phyloP scores from a whole-genome alignment of 2,797 vertebrate genomes.

The Myotis daubentonii region DNA sequence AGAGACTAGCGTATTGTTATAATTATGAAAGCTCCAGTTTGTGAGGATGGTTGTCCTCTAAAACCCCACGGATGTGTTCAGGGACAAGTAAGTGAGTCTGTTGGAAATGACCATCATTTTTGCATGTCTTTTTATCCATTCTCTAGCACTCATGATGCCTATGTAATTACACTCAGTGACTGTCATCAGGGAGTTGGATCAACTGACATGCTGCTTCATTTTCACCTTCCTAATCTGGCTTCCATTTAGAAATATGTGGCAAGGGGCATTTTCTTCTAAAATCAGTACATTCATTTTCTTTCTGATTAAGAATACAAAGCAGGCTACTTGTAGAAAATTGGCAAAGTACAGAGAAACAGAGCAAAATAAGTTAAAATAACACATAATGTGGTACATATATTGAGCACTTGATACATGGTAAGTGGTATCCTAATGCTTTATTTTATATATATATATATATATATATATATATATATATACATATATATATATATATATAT shows the following conservation, averaged over 20 bases:
- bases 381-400: not conserved
- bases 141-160: not conserved
- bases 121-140: not conserved
- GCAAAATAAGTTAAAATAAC: constrained; percentile 38
- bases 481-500: not conserved
- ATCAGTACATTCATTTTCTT: not conserved
- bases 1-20: not conserved
- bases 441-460: not conserved
- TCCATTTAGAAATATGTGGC: not conserved
- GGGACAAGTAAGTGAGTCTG: not conserved
- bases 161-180: not conserved
- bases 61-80: not conserved
- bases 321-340: not conserved
- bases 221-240: not conserved
- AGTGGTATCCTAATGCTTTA: not conserved
- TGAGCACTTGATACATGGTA: not conserved
- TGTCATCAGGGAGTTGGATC: not conserved
- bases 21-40: constrained; percentile 13
- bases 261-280: not conserved
- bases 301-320: constrained; percentile 20
- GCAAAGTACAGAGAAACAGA: not conserved
- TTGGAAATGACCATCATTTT: not conserved
- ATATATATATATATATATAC: not conserved
- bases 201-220: not conserved
- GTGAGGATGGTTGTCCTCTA: not conserved